Evolutionary conservation across 2,113 vertebrate species (phyloP).

Genomic region (Numida meleagris): DNA sequence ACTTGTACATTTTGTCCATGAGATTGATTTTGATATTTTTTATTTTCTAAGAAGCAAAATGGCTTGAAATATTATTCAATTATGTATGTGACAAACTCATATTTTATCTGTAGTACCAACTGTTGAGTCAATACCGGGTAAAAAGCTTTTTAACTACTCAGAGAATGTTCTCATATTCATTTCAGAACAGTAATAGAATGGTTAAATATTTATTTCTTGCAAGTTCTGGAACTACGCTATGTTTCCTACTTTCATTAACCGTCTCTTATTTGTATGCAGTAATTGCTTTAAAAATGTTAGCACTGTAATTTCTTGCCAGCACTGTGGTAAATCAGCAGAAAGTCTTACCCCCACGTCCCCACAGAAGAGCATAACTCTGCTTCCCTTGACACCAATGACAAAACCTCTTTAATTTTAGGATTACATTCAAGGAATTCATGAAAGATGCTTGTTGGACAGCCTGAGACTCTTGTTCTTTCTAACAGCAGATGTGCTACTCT

Average conservation of each 20-base stretch:
- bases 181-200: conserved; percentile 59
- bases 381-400: neutral
- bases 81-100: neutral
- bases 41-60: conserved; percentile 47
- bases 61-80: conserved; percentile 54
- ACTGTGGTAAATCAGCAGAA: conserved; percentile 26
- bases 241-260: conserved; percentile 66
- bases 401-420: conserved; percentile 30
- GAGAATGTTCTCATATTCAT: conserved; percentile 54
- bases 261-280: conserved; percentile 59
- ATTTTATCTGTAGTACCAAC: neutral
- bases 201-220: conserved; percentile 75
- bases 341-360: neutral
- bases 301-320: conserved; percentile 31
- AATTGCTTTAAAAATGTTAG: conserved; percentile 66
- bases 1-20: neutral
- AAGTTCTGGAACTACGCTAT: conserved; percentile 45
- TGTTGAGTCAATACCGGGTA: conserved; percentile 11
- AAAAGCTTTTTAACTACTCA: conserved; percentile 48
- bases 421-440: neutral
- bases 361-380: neutral
- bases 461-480: neutral
- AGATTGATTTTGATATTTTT: neutral
- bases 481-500: neutral
- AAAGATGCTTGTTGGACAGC: neutral